A percentile compares a stretch with the other conserved stretches of the same genome.
Conservation (phyloP, 2,113 vertebrate species). For the Peromyscus maniculatus region DNA sequence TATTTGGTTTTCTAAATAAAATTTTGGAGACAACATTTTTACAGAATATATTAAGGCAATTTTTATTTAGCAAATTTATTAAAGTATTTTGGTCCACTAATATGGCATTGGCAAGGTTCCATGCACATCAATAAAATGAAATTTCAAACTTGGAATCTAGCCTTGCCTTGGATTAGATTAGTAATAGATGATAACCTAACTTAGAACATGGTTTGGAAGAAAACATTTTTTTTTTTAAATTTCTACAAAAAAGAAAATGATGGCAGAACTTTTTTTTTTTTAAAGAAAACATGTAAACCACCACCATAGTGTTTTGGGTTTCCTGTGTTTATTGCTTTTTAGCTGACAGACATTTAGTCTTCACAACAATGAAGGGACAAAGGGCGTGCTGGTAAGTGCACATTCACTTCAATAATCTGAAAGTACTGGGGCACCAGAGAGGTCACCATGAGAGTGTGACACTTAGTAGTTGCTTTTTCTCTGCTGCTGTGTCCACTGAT, state of each 20-base stretch:
- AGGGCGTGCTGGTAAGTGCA: accelerated
- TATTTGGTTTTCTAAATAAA: background rate
- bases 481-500: too few relatives aligned
- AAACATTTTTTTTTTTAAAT: background rate
- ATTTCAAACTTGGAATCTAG: background rate
- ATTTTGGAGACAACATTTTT: background rate
- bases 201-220: background rate
- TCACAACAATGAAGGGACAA: background rate
- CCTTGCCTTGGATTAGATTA: too few relatives aligned
- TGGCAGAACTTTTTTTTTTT: background rate
- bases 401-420: background rate
- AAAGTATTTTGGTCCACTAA: background rate
- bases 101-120: background rate
- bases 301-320: background rate
- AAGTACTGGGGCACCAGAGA: background rate
- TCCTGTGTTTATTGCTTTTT: background rate
- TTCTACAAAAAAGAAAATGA: background rate
- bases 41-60: background rate
- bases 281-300: background rate
- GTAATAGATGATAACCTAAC: background rate
- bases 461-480: too few relatives aligned
- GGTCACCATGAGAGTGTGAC: background rate
- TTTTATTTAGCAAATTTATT: background rate
- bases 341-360: background rate
- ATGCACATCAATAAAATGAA: background rate